Percentiles rank a stretch among this genome's conserved stretches.
These are phyloP conservation scores for Mya arenaria DNA, from an alignment of 1,140 invertebrate species.

Conservation along the genomic window DNA sequence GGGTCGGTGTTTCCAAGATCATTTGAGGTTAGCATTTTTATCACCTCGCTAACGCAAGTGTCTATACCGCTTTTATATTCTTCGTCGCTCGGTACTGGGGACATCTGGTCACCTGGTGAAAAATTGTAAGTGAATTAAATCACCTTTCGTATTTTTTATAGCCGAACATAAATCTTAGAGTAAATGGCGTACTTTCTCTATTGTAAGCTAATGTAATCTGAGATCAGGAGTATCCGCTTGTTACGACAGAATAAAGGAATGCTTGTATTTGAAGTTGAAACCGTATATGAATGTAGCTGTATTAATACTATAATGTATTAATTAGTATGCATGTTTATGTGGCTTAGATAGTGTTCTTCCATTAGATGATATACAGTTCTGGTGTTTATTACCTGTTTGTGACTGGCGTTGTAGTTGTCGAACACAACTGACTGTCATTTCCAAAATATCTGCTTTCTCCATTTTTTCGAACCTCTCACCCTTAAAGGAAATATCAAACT, in stretches of 20 bases:
- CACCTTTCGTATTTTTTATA: neutral
- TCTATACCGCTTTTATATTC: constrained; percentile 47
- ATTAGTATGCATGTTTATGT: neutral
- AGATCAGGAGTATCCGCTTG: neutral
- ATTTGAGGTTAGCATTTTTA: constrained; percentile 31
- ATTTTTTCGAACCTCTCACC: constrained; percentile 84
- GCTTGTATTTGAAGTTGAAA: neutral
- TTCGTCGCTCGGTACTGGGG: neutral
- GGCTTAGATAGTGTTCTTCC: neutral
- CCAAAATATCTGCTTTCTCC: constrained; percentile 97
- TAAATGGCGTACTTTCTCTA: neutral
- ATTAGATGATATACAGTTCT: neutral
- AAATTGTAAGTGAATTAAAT: neutral
- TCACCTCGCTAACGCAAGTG: constrained; percentile 46
- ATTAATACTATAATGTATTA: neutral
- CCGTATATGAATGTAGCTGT: neutral
- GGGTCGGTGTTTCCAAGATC: constrained; percentile 23
- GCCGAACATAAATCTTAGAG: neutral
- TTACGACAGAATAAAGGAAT: neutral
- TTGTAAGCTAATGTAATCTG: neutral
- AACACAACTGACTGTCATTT: constrained; percentile 97
- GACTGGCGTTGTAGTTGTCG: constrained; percentile 52
- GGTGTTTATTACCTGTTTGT: constrained; percentile 23
- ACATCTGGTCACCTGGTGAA: constrained; percentile 10
- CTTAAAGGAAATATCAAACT: no score